phyloP scores from a whole-genome alignment of 2,797 vertebrate genomes.

The Enoplosus armatus region DNA sequence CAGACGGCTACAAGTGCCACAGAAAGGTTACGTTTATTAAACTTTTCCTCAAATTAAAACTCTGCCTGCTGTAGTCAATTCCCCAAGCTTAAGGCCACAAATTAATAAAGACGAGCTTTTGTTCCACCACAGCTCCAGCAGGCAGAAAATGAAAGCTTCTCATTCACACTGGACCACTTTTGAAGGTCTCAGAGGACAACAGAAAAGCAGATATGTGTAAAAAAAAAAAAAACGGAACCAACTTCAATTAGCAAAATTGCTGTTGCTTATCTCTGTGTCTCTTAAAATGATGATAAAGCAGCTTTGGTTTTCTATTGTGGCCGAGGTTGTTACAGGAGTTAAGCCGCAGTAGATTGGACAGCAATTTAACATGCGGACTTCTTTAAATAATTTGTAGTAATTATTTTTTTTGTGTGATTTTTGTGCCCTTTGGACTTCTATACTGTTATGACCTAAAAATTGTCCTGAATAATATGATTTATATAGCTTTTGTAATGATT shows the following conservation, averaged over 20 bases:
- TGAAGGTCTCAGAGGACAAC: conserved; percentile 80
- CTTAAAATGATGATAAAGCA: conserved; percentile 71
- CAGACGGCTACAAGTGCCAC: conserved; percentile 56
- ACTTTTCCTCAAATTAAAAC: conserved; percentile 82
- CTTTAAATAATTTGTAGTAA: conserved; percentile 37
- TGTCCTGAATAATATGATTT: not conserved
- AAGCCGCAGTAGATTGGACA: conserved; percentile 46
- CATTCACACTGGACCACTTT: conserved; percentile 78
- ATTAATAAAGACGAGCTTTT: conserved; percentile 86
- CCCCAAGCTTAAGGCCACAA: conserved; percentile 82
- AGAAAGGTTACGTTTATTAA: conserved; percentile 83
- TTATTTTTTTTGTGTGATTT: conserved; percentile 11
- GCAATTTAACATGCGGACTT: conserved; percentile 37
- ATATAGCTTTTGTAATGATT: not conserved
- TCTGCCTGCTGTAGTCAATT: conserved; percentile 78
- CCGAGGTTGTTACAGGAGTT: conserved; percentile 58
- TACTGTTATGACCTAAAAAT: conserved; percentile 3
- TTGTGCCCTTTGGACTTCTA: conserved; percentile 21
- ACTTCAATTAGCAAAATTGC: conserved; percentile 80
- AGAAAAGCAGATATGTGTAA: conserved; percentile 77
- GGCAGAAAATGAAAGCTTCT: conserved; percentile 78
- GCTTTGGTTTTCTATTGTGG: conserved; percentile 68
- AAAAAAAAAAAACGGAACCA: conserved; percentile 45
- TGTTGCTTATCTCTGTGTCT: conserved; percentile 75
- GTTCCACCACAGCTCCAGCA: conserved; percentile 73